These are phyloP conservation scores for Aspidapion aeneum DNA, from an alignment of 2,888 invertebrate species.

Conservation along the genomic window DNA sequence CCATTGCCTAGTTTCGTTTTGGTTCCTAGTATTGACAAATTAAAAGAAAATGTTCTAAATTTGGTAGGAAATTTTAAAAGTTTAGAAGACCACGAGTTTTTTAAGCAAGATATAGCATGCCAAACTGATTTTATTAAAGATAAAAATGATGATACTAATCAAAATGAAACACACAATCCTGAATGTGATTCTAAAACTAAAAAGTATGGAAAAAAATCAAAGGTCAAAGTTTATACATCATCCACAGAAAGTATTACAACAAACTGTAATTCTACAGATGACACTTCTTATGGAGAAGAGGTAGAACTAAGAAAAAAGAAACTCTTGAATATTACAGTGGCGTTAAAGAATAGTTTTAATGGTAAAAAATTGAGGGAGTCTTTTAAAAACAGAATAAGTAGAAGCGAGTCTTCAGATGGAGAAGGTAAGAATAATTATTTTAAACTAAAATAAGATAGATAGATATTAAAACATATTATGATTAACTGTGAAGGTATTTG, in stretches of 20 bases:
- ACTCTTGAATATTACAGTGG: not conserved
- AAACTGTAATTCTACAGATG: not conserved
- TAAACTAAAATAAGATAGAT: not conserved
- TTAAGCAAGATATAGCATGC: not conserved
- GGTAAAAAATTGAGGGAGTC: not conserved
- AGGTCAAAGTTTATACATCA: too few species aligned
- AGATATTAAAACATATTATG: not conserved
- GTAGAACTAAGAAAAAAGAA: not conserved
- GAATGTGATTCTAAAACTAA: not conserved
- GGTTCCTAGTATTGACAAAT: not conserved
- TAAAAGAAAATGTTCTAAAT: not conserved
- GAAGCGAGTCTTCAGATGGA: not conserved
- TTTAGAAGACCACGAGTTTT: not conserved
- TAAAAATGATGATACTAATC: too few species aligned
- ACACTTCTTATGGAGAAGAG: not conserved
- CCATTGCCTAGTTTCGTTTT: too few species aligned
- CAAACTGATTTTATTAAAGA: too few species aligned
- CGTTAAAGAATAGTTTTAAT: slow-evolving; percentile 1
- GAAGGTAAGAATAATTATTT: not conserved
- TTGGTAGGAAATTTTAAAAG: not conserved
- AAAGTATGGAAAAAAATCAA: not conserved
- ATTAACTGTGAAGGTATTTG: too few species aligned
- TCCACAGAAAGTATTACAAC: not conserved
- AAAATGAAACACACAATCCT: not conserved
- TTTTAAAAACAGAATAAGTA: not conserved